phyloP scores from a whole-genome alignment of 2,113 vertebrate genomes.

The Ailurus styani region DNA sequence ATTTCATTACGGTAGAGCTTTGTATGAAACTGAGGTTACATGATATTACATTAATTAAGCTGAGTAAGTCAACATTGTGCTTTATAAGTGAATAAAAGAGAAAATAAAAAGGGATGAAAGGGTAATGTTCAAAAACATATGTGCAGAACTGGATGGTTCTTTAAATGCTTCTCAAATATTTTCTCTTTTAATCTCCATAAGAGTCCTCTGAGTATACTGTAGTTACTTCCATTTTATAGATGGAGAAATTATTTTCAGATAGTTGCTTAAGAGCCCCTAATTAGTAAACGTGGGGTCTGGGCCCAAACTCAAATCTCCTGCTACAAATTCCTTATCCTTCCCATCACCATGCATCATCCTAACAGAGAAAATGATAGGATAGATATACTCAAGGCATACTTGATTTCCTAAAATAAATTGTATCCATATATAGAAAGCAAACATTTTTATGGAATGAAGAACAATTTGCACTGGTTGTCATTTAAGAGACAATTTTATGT shows the following conservation, averaged over 20 bases:
- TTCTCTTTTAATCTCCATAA: background rate
- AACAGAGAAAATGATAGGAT: background rate
- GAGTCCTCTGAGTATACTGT: background rate
- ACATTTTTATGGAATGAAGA: background rate
- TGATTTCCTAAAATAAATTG: background rate
- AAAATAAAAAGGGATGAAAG: background rate
- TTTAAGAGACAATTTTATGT: background rate
- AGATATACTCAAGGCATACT: background rate
- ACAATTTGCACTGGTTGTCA: background rate
- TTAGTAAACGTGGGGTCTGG: background rate
- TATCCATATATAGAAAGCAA: background rate
- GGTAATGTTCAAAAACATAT: background rate
- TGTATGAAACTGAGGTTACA: background rate
- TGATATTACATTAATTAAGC: background rate
- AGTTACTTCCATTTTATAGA: slow-evolving; percentile 26
- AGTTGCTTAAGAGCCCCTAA: background rate
- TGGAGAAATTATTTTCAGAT: background rate
- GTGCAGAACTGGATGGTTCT: background rate
- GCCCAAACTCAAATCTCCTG: background rate
- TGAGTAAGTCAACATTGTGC: background rate
- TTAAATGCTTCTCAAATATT: background rate
- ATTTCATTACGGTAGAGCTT: background rate
- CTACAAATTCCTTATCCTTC: background rate
- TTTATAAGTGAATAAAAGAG: background rate
- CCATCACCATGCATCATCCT: background rate